Evolutionary conservation across 2,888 invertebrate species (phyloP), one percentile per base, ranked within the genome.

Genomic region (Arrhopalites spinosus): DNA sequence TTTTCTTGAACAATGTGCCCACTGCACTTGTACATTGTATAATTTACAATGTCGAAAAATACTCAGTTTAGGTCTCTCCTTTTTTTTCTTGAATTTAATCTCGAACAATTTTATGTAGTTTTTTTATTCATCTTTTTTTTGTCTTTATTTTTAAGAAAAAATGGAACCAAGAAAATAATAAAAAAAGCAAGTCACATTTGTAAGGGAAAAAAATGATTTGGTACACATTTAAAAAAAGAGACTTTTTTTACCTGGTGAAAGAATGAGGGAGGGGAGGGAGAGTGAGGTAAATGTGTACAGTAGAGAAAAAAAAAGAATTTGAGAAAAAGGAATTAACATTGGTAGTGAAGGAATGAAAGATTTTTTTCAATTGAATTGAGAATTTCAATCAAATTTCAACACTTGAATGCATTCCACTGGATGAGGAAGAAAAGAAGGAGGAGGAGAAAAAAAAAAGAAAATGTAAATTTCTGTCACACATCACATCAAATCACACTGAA

Each of bases 31-130:
- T 11, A 15, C 15, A 50, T 50, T 50, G 8, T n/a, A 15, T 50
- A n/a, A 15, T 50, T n/a, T 15, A 5, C 15, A n/a, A 50, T 50
- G 25, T 59, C 23, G 25, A 59, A 59, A 59, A 59, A 59, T 59
- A 59, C 25, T 59, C 59, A 59, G 59, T 59, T 59, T 59, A 59
- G 59, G 59, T 27, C 59, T 59, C 59, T 59, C 59, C 59, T 59
- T 3, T n/a, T n/a, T n/a, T n/a, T n/a, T n/a, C n/a, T 36, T 11
- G 11, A 36, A 36, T 7, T 36, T 36, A 7, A 11, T 7, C 36
- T 59, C 25, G 59, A 59, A 59, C 23, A 53, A 8, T 53, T 53
- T 53, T 2, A 2, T 7, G n/a, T 1, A 47, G n/a, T 47, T 7
- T n/a, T n/a, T 47, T 1, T 47, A 13, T 17, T n/a, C 1, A 17